Conservation (phyloP, 2,113 vertebrate genomes). For the Rhynchomys soricoides region DNA sequence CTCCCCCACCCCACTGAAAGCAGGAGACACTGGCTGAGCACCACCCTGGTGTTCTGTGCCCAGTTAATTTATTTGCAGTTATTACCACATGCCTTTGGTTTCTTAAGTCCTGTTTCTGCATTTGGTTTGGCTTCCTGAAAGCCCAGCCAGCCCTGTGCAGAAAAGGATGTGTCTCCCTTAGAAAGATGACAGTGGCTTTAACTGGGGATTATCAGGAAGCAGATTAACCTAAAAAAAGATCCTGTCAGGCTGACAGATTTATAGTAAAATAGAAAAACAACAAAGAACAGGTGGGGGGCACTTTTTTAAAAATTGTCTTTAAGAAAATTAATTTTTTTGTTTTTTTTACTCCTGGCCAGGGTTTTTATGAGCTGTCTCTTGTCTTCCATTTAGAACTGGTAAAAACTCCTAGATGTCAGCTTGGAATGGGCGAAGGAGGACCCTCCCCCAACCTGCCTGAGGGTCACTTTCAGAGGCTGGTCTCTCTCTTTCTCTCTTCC, state of each 20-base stretch:
- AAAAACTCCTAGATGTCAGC: conserved; percentile 13
- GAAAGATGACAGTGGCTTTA: background rate
- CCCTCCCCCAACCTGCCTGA: background rate
- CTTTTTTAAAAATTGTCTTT: conserved; percentile 76
- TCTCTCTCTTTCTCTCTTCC: conserved; percentile 16
- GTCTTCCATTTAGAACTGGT: conserved; percentile 76
- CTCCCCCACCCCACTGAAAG: conserved; percentile 6
- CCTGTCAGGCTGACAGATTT: conserved; percentile 38
- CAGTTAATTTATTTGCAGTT: conserved; percentile 50
- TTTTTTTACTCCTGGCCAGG: background rate
- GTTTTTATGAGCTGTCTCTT: conserved; percentile 73
- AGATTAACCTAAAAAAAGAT: conserved; percentile 52
- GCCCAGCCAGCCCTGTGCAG: background rate
- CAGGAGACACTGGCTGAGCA: conserved; percentile 64
- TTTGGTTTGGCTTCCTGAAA: conserved; percentile 13
- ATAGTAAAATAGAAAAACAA: conserved; percentile 36
- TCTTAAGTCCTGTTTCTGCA: conserved; percentile 43
- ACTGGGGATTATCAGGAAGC: conserved; percentile 37
- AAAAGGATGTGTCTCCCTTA: background rate
- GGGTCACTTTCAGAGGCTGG: background rate
- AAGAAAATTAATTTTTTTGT: conserved; percentile 65
- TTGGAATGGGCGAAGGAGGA: background rate
- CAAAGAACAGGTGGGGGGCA: background rate
- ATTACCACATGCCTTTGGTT: background rate
- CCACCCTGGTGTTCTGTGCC: background rate